A percentile compares a stretch with the other conserved stretches of the same genome.
phyloP scores from a whole-genome alignment of 2,888 invertebrate genomes.

The Octodonta nipae region DNA sequence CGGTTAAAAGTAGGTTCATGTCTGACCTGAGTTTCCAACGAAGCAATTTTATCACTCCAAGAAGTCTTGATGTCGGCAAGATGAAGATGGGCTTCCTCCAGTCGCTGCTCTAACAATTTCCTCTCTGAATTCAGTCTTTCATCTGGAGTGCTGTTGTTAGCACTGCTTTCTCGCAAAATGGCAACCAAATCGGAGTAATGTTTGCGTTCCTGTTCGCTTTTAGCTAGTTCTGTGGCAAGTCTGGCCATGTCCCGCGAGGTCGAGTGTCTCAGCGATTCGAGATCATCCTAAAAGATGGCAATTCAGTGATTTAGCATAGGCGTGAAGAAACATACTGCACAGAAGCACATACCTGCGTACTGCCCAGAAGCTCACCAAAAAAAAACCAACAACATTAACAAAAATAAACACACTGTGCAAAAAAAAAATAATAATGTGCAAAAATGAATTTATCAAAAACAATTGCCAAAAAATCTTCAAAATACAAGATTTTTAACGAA shows the following conservation, averaged over 20 bases:
- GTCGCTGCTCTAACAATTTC: constrained; percentile 56
- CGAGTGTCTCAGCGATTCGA: constrained; percentile 61
- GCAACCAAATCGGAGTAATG: constrained; percentile 53
- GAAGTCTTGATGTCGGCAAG: constrained; percentile 79
- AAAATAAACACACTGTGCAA: constrained; percentile 10
- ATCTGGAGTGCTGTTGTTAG: constrained; percentile 38
- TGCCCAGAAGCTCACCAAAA: constrained; percentile 29
- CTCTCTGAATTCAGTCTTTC: constrained; percentile 46
- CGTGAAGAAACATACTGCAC: constrained; percentile 8
- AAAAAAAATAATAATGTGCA: no score
- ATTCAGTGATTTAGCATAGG: constrained; percentile 1
- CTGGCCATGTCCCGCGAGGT: constrained; percentile 59
- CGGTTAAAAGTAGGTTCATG: background rate
- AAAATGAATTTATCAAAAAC: no score
- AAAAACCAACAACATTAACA: constrained; percentile 7
- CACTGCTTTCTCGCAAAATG: constrained; percentile 40
- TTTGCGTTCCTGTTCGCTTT: constrained; percentile 59
- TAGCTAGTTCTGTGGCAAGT: constrained; percentile 54
- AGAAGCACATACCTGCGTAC: constrained; percentile 35
- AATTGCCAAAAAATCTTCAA: no score
- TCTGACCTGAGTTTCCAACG: constrained; percentile 75
- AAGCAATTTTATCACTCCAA: constrained; percentile 82
- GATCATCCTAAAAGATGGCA: constrained; percentile 51
- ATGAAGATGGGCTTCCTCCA: constrained; percentile 77
- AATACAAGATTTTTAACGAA: no score